Conservation (phyloP, 1,140 invertebrate species). For the Homalodisca vitripennis region DNA sequence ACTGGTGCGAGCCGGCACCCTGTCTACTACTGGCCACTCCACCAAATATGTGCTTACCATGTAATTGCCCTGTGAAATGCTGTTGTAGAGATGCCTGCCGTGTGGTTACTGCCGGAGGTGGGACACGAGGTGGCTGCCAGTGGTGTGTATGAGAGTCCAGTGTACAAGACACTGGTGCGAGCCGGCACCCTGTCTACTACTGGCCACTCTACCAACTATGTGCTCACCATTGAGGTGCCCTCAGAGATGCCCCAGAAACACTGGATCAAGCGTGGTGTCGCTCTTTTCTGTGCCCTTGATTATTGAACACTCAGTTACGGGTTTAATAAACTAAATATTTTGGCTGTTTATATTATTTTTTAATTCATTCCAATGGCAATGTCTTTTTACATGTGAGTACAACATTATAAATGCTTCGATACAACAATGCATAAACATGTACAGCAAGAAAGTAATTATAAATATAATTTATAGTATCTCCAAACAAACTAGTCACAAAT, state of each 20-base stretch:
- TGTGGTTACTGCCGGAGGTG: constrained; percentile 60
- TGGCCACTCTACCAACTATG: constrained; percentile 80
- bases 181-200: constrained; percentile 71
- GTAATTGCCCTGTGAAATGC: not conserved
- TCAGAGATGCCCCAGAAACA: constrained; percentile 60
- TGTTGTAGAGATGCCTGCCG: constrained; percentile 58
- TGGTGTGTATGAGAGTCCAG: constrained; percentile 65
- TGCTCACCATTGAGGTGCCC: constrained; percentile 66
- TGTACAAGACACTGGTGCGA: constrained; percentile 71
- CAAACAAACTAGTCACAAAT: too few relatives aligned
- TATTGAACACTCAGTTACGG: constrained; percentile 54
- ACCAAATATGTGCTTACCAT: constrained; percentile 74
- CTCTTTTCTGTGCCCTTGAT: constrained; percentile 72
- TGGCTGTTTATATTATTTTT: too few relatives aligned
- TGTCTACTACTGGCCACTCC: constrained; percentile 78
- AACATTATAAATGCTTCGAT: too few relatives aligned
- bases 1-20: constrained; percentile 58
- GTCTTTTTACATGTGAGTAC: too few relatives aligned
- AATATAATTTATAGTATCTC: too few relatives aligned
- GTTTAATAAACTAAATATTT: too few relatives aligned
- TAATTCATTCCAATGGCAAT: too few relatives aligned
- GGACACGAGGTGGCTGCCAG: constrained; percentile 47
- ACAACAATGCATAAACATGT: too few relatives aligned
- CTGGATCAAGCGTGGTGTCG: constrained; percentile 78
- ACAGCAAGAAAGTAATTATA: too few relatives aligned